These are phyloP conservation scores for Turritopsis dohrnii DNA, from an alignment of 30 jellyfish, hydroid and myxozoan genomes.

Conservation along the genomic window DNA sequence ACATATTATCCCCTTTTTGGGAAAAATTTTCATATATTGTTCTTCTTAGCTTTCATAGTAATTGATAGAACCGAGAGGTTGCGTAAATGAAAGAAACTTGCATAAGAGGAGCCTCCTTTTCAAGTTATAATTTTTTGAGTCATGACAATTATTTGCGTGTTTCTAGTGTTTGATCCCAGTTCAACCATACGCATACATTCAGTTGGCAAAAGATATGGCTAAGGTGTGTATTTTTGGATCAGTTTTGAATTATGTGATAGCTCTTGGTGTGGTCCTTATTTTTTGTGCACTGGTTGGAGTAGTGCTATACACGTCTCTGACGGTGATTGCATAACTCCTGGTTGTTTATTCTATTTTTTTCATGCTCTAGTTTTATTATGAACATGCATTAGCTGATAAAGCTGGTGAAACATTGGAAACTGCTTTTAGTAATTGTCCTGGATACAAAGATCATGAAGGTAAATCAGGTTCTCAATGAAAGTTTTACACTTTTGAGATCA, in stretches of 20 bases:
- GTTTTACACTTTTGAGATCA: not conserved
- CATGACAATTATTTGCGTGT: not conserved
- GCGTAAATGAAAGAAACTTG: too few relatives aligned
- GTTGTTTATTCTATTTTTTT: not conserved
- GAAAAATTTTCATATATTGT: too few relatives aligned
- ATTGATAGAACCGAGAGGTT: too few relatives aligned
- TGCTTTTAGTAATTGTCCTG: slow-evolving; percentile 5
- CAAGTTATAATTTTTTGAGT: not conserved
- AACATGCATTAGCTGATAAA: slow-evolving; percentile 4
- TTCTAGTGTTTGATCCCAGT: slow-evolving; percentile 4
- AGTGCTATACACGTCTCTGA: too few relatives aligned
- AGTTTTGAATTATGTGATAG: too few relatives aligned
- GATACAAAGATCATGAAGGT: slow-evolving; percentile 27
- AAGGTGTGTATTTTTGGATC: slow-evolving; percentile 18
- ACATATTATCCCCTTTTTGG: too few relatives aligned
- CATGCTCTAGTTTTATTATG: slow-evolving; percentile 13
- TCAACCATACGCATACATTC: not conserved
- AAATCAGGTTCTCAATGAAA: not conserved
- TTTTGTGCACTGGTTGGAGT: too few relatives aligned
- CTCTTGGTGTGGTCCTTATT: too few relatives aligned
- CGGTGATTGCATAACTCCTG: too few relatives aligned
- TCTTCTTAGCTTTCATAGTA: too few relatives aligned
- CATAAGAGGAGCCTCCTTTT: too few relatives aligned
- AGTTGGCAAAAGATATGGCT: slow-evolving; percentile 38
- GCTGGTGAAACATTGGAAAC: slow-evolving; percentile 9